These are phyloP conservation scores for Puntigrus tetrazona DNA, from an alignment of 2,113 vertebrate species.

Conservation along the genomic window DNA sequence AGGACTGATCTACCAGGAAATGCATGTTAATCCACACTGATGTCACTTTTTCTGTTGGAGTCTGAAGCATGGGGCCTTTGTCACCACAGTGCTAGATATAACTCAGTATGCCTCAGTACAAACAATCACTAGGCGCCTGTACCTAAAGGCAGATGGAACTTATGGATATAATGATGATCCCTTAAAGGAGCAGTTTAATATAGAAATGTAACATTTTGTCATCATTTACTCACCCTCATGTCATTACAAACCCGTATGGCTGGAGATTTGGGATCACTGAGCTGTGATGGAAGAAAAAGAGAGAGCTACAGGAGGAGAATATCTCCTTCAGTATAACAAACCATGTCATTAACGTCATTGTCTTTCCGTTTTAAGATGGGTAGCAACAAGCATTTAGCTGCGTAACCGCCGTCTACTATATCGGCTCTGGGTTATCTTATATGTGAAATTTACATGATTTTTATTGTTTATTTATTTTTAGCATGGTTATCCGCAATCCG, in stretches of 20 bases:
- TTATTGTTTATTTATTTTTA: not conserved
- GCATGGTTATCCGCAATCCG: not conserved
- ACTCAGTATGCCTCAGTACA: not conserved
- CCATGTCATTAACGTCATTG: not conserved
- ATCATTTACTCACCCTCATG: not conserved
- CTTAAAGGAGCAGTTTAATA: not conserved
- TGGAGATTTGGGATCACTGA: not conserved
- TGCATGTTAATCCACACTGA: conserved; percentile 54
- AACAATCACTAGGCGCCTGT: not conserved
- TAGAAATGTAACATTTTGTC: not conserved
- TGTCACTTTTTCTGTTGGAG: conserved; percentile 11
- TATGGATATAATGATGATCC: not conserved
- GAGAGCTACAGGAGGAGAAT: not conserved
- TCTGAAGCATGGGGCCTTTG: not conserved
- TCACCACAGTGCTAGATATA: conserved; percentile 42
- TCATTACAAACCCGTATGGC: not conserved
- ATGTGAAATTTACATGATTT: not conserved
- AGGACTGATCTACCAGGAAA: conserved; percentile 57
- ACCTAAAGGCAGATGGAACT: not conserved
- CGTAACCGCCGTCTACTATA: not conserved
- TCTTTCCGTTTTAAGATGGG: not conserved
- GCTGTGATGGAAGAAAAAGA: not conserved
- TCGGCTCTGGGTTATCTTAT: not conserved
- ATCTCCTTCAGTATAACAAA: not conserved
- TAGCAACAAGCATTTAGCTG: not conserved